Conservation (phyloP, 2,888 invertebrate genomes). For the Buathra laborator region DNA sequence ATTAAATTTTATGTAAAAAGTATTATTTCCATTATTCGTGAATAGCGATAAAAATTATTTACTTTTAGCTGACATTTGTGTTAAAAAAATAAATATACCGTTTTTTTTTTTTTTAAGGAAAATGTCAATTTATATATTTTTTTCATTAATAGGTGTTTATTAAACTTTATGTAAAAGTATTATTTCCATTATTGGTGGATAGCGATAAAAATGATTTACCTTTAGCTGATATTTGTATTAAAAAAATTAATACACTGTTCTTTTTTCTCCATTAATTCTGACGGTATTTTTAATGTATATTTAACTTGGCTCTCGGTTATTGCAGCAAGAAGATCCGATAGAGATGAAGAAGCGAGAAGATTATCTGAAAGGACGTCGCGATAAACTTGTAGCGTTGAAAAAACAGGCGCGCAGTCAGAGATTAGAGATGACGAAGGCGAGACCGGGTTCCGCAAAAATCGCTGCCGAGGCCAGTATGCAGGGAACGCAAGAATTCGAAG, state of each 20-base stretch:
- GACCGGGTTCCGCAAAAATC: slow-evolving; percentile 82
- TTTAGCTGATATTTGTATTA: no score
- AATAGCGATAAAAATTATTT: no score
- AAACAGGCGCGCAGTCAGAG: slow-evolving; percentile 94
- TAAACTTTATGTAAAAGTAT: no score
- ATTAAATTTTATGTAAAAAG: no score
- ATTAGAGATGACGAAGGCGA: slow-evolving; percentile 88
- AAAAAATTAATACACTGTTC: background rate
- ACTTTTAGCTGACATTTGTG: no score
- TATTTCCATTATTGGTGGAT: no score
- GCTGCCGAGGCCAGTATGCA: slow-evolving; percentile 82
- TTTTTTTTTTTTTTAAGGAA: background rate
- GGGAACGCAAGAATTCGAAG: slow-evolving; percentile 78
- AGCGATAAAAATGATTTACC: no score
- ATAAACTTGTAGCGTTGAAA: slow-evolving; percentile 95
- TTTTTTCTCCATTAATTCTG: background rate
- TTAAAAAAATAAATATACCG: background rate
- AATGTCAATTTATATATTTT: background rate
- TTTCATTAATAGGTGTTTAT: no score
- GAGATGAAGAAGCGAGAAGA: slow-evolving; percentile 93
- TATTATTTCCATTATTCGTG: no score
- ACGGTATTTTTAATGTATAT: background rate
- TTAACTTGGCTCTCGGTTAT: background rate
- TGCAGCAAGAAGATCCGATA: slow-evolving; percentile 80
- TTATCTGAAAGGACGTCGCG: slow-evolving; percentile 95